phyloP scores from a whole-genome alignment of 23 tunicate species.

The Styela plicata region DNA sequence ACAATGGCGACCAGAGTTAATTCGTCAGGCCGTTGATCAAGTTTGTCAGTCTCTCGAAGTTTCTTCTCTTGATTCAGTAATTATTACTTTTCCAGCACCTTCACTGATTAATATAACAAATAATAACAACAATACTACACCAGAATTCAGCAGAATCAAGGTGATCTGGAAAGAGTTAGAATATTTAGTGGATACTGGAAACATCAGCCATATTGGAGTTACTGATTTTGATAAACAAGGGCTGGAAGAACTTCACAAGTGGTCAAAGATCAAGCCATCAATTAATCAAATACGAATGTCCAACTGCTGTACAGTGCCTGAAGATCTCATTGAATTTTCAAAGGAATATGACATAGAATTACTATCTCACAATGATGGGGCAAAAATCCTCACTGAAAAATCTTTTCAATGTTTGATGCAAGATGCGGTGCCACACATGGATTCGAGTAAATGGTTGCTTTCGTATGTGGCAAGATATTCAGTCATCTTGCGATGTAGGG shows the following conservation, averaged over 20 bases:
- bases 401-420: constrained; percentile 60
- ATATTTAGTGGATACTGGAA: constrained; percentile 47
- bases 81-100: constrained; percentile 61
- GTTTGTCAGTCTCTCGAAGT: constrained; percentile 41
- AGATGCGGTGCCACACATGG: constrained; percentile 46
- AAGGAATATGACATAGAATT: constrained; percentile 55
- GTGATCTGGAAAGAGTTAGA: constrained; percentile 66
- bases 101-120: constrained; percentile 13
- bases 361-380: constrained; percentile 77
- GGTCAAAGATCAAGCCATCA: constrained; percentile 84
- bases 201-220: constrained; percentile 60
- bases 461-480: constrained; percentile 74
- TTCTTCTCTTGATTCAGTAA: constrained; percentile 45
- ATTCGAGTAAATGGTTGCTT: constrained; percentile 52
- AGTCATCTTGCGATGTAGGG: constrained; percentile 55
- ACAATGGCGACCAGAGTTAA: constrained; percentile 54
- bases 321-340: constrained; percentile 69
- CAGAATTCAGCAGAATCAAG: neutral
- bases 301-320: constrained; percentile 70
- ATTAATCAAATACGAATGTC: constrained; percentile 62
- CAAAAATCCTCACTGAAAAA: constrained; percentile 71
- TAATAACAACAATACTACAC: constrained; percentile 20
- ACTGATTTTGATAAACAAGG: constrained; percentile 73
- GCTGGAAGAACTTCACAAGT: constrained; percentile 46
- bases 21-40: constrained; percentile 63